Conservation (phyloP, 2,888 invertebrate genomes). For the Clepsis dumicolana region DNA sequence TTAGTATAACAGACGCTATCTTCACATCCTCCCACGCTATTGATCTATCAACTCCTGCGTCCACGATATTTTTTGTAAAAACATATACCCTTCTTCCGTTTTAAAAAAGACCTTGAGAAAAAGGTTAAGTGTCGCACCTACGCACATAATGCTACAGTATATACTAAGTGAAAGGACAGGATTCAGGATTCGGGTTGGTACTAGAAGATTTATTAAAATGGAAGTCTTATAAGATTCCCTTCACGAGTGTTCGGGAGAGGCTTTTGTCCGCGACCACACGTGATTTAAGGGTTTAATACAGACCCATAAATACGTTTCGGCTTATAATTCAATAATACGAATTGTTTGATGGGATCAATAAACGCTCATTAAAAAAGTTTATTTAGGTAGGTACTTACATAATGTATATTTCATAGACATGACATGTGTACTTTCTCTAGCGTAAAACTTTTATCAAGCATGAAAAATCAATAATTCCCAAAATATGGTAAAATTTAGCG, state of each 20-base stretch:
- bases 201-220: slow-evolving; percentile 41
- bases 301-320: slow-evolving; percentile 18
- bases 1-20: not conserved
- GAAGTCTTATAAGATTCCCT: slow-evolving; percentile 37
- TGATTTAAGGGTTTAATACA: slow-evolving; percentile 33
- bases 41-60: not conserved
- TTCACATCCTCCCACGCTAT: not conserved
- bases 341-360: not conserved
- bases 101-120: slow-evolving; percentile 19
- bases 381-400: too few species aligned
- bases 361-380: too few species aligned
- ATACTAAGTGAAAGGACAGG: slow-evolving; percentile 23
- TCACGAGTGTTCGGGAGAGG: slow-evolving; percentile 12
- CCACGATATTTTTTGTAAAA: not conserved
- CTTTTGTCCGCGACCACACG: slow-evolving; percentile 22
- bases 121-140: slow-evolving; percentile 23
- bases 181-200: slow-evolving; percentile 21
- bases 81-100: not conserved
- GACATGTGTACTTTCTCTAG: too few species aligned
- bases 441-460: not conserved
- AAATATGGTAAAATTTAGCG: not conserved
- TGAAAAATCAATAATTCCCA: not conserved
- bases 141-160: slow-evolving; percentile 9
- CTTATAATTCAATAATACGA: slow-evolving; percentile 12
- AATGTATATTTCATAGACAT: too few species aligned